Evolutionary conservation across 2,888 invertebrate genomes (phyloP), one percentile per base, ranked within the genome.

Genomic region (Heliconius cydno): DNA sequence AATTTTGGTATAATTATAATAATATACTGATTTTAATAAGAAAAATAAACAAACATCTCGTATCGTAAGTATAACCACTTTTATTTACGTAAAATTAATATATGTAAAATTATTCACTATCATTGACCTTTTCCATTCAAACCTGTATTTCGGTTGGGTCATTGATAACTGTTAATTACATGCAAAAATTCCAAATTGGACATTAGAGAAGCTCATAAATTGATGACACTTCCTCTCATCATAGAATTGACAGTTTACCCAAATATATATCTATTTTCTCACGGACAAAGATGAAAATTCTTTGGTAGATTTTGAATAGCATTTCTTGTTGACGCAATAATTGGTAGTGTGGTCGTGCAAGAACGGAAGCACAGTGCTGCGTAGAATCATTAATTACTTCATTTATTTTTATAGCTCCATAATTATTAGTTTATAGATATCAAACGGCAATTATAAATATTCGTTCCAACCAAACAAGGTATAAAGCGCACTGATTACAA

Each of bases 351-450:
- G 46, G 65, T 73, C 73, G 15, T 60, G 73, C 73, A 73, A 73
- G 73, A 73, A 73, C 75, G 75, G 75, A 75, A 75, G 66, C 75
- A 75, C 65, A 75, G 65, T 46, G 65, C 75, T 46, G 46, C 65
- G 65, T 41, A 66, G 28, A 75, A 28, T 66, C 75, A 75, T 75
- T 75, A 75, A 66, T 75, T 28, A 75, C 28, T 75, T 75, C 66
- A 46, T 65, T 75, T 75, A 66, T 46, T 75, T 75, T 73, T 73
- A 73, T 73, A 60, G 73, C 75, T 75, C 65, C 15, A 75, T 75
- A 46, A 75, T 75, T 65, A 75, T 75, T 65, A 46, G 65, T 65
- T 75, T 75, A 66, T 63, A 66, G 65, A 75, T 75, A 65, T 75
- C 63, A 66, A 75, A 63, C 25, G 19, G 75, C 38, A 75, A 75